Base-by-base conservation (phyloP, 2,113 vertebrate genomes). In the Erinaceus europaeus region DNA sequence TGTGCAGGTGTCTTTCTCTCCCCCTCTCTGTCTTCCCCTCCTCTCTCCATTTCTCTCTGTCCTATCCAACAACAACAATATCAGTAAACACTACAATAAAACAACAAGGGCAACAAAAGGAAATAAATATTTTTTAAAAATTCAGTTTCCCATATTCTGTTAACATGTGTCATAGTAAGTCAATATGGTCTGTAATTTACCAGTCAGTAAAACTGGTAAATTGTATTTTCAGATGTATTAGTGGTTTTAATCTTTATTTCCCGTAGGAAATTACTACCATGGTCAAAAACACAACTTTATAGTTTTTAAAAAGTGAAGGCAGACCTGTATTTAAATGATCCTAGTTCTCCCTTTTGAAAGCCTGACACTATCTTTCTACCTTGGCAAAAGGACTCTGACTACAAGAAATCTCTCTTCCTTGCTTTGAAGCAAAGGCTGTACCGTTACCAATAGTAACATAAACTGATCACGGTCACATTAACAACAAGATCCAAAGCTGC, bases 191-290 rank as follows among this genome's bases (percentile, higher is more conserved):
- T 90, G 5, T 85, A 92, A 92, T 92, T 94, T 91, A 68, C 62
- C 81, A 90, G 94, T 89, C 81, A 81, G 84, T 72, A 89, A 84
- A 93, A 89, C 46, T 55, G 82, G 79, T 85, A 80, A 93, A 69
- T 73, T 73, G 61, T 73, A 53, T 87, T 90, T 95, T 91, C 65
- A 84, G 75, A 84, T 87, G 62, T 57, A 88, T 78, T 84, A 32
- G 40, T 86, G 69, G 81, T 59, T 89, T 81, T 64, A 62, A 65
- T 75, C 84, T 94, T 79, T 89, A 73, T 71, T 92, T 17, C 48
- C 38, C 34, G 34, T 76, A 72, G 81, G 42, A 65, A 89, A 84
- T 91, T 78, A 75, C 55, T 32, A 48, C 38, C 11, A 46, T 23
- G 27, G 61, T 25, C 57, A 29, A 89, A 91, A 71, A 0, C 53